Conservation (phyloP, 2,113 vertebrate species). For the Oenanthe oenanthe region DNA sequence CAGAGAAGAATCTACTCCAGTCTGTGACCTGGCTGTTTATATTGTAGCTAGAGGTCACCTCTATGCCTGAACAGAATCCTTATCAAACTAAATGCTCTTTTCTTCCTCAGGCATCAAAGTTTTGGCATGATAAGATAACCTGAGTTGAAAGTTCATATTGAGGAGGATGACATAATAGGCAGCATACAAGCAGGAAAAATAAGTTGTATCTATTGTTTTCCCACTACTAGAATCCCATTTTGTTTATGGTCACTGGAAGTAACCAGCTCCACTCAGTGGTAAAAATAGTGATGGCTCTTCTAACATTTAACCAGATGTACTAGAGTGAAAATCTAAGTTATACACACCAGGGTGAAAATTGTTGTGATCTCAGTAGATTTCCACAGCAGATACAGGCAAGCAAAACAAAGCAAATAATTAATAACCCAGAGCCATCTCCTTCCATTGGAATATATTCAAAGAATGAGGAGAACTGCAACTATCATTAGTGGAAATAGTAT, state of each 20-base stretch:
- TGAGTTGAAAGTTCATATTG: conserved; percentile 25
- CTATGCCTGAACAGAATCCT: neutral
- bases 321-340: neutral
- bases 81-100: neutral
- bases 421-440: neutral
- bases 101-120: neutral
- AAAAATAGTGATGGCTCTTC: neutral
- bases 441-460: neutral
- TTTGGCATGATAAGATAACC: neutral
- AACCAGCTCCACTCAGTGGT: conserved; percentile 29
- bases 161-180: neutral
- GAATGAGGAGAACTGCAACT: neutral
- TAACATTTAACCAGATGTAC: neutral
- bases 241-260: conserved; percentile 3
- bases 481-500: neutral
- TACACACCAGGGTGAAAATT: neutral
- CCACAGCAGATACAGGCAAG: neutral
- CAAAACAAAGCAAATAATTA: neutral
- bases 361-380: neutral
- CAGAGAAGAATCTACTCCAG: neutral
- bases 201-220: neutral
- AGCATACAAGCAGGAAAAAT: neutral
- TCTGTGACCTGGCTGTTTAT: neutral
- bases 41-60: conserved; percentile 22
- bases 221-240: neutral